phyloP scores from a whole-genome alignment of 2,113 vertebrate genomes.

The Otus sunia region DNA sequence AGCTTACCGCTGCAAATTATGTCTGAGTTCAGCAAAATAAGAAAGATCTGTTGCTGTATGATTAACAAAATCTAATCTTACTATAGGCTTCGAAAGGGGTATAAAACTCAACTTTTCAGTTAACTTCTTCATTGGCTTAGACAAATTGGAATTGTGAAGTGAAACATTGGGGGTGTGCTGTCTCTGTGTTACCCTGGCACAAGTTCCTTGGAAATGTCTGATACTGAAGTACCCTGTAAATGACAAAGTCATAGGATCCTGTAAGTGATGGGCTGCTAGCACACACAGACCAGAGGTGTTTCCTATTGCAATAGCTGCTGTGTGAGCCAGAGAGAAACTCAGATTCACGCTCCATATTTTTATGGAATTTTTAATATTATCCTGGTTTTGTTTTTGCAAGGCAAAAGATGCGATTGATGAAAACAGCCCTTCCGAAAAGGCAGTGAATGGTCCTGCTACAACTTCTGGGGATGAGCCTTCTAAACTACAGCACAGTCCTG shows the following conservation, averaged over 20 bases:
- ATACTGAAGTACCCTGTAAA: rapidly evolving
- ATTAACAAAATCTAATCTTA: background rate
- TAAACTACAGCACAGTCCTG: slow-evolving; percentile 75
- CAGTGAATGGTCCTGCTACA: slow-evolving; percentile 84
- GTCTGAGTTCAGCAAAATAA: background rate
- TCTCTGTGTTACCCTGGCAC: rapidly evolving
- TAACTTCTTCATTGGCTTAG: background rate
- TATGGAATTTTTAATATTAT: background rate
- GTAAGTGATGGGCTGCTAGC: background rate
- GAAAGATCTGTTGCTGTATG: background rate
- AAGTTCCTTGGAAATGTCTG: rapidly evolving
- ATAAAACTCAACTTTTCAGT: background rate
- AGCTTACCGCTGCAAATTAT: background rate
- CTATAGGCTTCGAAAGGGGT: background rate
- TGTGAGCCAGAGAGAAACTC: background rate
- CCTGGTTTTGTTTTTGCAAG: slow-evolving; percentile 50
- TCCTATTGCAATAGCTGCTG: background rate
- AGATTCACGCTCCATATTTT: background rate
- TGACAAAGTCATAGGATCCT: background rate
- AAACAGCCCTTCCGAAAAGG: slow-evolving; percentile 80
- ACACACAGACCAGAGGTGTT: background rate
- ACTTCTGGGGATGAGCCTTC: slow-evolving; percentile 77
- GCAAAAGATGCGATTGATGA: slow-evolving; percentile 91
- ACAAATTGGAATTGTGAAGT: background rate
- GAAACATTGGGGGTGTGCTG: background rate